Evolutionary conservation across 2,797 vertebrate species (phyloP).

Genomic region (Poecilia gillii): DNA sequence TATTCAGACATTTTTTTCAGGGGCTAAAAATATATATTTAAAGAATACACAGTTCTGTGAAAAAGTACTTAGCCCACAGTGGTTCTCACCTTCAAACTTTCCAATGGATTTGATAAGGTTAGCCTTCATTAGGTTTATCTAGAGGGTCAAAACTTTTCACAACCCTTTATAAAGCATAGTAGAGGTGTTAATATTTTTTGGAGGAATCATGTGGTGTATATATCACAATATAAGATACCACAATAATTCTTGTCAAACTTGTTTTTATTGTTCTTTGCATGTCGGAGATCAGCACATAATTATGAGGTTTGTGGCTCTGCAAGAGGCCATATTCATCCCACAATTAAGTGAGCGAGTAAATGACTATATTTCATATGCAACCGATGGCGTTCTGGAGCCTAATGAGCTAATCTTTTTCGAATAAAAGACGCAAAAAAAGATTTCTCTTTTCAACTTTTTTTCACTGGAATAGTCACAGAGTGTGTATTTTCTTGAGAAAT

Average conservation of each 20-base stretch:
- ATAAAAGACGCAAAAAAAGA: no score
- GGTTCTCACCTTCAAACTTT: neutral
- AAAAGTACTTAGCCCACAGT: neutral
- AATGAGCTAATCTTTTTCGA: neutral
- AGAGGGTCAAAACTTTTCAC: neutral
- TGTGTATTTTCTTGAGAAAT: slow-evolving; percentile 49
- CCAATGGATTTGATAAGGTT: neutral
- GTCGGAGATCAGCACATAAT: neutral
- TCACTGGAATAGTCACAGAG: slow-evolving; percentile 57
- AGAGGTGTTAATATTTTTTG: neutral
- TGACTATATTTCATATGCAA: neutral
- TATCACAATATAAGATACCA: neutral
- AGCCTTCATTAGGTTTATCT: no score
- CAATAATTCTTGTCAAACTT: neutral
- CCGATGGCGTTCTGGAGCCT: neutral
- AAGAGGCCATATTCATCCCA: neutral
- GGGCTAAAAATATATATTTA: neutral
- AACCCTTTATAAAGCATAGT: neutral
- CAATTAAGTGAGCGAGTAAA: neutral
- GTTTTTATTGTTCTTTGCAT: neutral
- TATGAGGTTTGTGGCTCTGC: neutral
- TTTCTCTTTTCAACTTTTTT: slow-evolving; percentile 51
- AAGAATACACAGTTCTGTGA: neutral
- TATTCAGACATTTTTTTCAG: neutral
- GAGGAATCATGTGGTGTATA: neutral